Evolutionary conservation across 1,140 invertebrate genomes (phyloP).

Genomic region (Steinernema feltiae): DNA sequence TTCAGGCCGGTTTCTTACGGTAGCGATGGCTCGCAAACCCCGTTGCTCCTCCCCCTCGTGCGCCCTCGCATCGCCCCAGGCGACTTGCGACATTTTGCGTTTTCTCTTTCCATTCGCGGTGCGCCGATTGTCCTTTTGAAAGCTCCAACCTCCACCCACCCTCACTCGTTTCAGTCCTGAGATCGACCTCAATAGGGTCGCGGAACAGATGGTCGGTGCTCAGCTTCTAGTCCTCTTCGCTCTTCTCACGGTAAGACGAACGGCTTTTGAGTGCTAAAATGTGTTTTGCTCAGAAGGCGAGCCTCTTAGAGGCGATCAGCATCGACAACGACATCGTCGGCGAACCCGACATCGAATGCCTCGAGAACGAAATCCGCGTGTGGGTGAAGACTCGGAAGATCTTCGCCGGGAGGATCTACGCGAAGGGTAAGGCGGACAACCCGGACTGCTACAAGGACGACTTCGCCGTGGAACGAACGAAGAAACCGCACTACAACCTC

Average conservation of each 20-base stretch:
- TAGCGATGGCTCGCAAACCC: not conserved
- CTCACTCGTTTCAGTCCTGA: not conserved
- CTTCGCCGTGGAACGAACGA: constrained; percentile 45
- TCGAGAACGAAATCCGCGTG: constrained; percentile 55
- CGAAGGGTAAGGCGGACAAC: constrained; percentile 55
- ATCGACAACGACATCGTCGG: constrained; percentile 58
- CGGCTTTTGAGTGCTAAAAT: too few species aligned
- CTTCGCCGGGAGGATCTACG: constrained; percentile 54
- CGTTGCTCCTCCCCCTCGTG: not conserved
- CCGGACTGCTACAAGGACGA: constrained; percentile 56
- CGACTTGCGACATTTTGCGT: constrained; percentile 5
- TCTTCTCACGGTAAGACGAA: not conserved
- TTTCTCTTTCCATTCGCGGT: not conserved
- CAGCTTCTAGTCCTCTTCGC: not conserved
- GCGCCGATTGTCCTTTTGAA: not conserved
- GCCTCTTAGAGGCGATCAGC: constrained; percentile 31
- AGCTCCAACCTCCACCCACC: not conserved
- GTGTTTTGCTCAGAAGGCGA: not conserved
- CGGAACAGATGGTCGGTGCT: not conserved
- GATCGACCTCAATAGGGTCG: not conserved
- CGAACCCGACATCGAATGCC: constrained; percentile 56
- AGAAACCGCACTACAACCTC: constrained; percentile 55
- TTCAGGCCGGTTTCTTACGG: not conserved
- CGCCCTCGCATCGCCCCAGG: not conserved
- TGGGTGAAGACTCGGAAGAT: constrained; percentile 54